Evolutionary conservation across 1,140 invertebrate species (phyloP).

Genomic region (Limonius californicus): DNA sequence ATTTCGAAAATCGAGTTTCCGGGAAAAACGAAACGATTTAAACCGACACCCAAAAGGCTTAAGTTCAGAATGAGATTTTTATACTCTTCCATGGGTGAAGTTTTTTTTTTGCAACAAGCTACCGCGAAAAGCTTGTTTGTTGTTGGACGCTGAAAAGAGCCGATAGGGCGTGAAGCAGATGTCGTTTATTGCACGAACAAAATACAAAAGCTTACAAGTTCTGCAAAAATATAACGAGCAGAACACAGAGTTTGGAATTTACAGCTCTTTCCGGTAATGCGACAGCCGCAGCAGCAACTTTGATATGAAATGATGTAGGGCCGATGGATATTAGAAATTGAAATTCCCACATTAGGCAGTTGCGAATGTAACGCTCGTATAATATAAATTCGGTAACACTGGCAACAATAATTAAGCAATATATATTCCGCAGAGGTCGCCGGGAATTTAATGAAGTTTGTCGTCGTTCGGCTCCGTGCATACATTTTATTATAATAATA

Average conservation of each 20-base stretch:
- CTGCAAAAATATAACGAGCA: not conserved
- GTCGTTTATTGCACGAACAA: not conserved
- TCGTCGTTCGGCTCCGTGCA: slow-evolving; percentile 1
- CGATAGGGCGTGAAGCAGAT: not conserved
- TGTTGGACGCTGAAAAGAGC: not conserved
- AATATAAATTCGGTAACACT: not conserved
- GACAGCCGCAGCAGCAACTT: not conserved
- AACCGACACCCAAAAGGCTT: no score
- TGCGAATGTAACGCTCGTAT: not conserved
- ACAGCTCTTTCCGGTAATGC: not conserved
- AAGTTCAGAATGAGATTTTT: no score
- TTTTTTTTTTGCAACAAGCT: no score
- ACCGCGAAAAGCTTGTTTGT: not conserved
- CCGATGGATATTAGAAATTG: not conserved
- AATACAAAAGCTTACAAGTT: not conserved
- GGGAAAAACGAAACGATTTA: no score
- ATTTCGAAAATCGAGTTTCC: no score
- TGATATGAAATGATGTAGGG: not conserved
- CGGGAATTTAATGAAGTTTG: not conserved
- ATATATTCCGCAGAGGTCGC: not conserved
- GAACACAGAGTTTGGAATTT: not conserved
- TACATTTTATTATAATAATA: not conserved
- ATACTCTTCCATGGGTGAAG: no score
- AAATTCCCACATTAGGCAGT: not conserved
- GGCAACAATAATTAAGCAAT: not conserved